A percentile compares a stretch with the other conserved stretches of the same genome.
Evolutionary conservation across 2,888 invertebrate species (phyloP).

Genomic region (Andrena trimmerana): DNA sequence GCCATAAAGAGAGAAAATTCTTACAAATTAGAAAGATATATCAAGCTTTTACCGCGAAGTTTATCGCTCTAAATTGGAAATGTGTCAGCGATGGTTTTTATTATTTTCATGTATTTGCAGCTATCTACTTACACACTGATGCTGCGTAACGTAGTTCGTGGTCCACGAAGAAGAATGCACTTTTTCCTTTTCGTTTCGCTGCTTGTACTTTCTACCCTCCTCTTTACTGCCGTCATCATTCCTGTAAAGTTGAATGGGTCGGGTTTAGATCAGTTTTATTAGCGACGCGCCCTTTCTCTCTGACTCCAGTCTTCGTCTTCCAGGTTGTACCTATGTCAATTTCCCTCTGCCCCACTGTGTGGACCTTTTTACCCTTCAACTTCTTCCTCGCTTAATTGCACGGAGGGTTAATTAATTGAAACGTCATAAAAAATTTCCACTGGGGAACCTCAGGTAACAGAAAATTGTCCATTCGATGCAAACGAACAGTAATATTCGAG

Average conservation of each 20-base stretch:
- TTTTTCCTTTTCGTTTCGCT: constrained; percentile 28
- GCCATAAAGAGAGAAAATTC: neutral
- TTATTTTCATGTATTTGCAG: constrained; percentile 1
- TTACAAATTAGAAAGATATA: neutral
- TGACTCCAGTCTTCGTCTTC: constrained; percentile 3
- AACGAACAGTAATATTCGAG: constrained; percentile 13
- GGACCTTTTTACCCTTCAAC: neutral
- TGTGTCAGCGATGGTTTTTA: neutral
- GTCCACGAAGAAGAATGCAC: constrained; percentile 27
- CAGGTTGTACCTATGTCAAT: constrained; percentile 35
- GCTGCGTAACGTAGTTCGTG: constrained; percentile 27
- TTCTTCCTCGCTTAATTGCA: neutral
- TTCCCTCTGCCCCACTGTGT: constrained; percentile 9
- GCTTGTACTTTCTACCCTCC: neutral
- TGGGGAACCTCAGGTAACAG: neutral
- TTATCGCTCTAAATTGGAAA: neutral
- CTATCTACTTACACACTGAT: constrained; percentile 24
- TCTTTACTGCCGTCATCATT: constrained; percentile 11
- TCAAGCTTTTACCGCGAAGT: neutral
- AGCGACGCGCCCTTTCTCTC: constrained; percentile 37
- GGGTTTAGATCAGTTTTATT: constrained; percentile 62
- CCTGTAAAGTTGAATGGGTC: constrained; percentile 45
- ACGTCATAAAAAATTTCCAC: constrained; percentile 21
- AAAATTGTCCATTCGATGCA: constrained; percentile 6
- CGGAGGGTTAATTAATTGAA: constrained; percentile 45